phyloP scores from a whole-genome alignment of 2,888 invertebrate genomes.

The Acleris laterana region DNA sequence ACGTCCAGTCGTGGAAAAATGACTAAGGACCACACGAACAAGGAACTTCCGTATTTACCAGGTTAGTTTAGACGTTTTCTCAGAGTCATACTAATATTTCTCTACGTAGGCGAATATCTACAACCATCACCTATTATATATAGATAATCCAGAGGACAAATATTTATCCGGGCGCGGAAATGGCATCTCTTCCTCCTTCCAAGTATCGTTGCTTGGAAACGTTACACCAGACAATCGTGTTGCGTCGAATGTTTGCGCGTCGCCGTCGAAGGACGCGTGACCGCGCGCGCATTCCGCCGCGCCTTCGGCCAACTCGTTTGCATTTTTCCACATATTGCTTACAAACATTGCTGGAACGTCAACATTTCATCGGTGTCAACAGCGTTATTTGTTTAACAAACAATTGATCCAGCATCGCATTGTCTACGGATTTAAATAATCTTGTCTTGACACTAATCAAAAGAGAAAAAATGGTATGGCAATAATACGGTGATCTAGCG shows the following conservation, averaged over 20 bases:
- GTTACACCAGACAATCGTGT: constrained; percentile 13
- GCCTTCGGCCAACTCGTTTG: constrained; percentile 56
- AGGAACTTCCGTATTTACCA: too few relatives aligned
- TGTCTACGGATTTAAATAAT: constrained; percentile 16
- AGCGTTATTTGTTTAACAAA: constrained; percentile 31
- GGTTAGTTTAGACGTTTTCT: too few relatives aligned
- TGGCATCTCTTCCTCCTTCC: constrained; percentile 8
- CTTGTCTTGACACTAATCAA: not conserved
- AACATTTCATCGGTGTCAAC: constrained; percentile 52
- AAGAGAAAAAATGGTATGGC: too few relatives aligned
- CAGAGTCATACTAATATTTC: too few relatives aligned
- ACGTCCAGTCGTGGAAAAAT: too few relatives aligned
- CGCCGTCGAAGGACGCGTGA: constrained; percentile 36
- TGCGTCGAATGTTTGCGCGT: constrained; percentile 41
- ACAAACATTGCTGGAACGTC: constrained; percentile 64
- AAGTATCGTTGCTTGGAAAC: constrained; percentile 12
- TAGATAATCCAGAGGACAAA: constrained; percentile 13
- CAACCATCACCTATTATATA: not conserved
- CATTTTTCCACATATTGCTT: constrained; percentile 70
- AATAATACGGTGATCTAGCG: too few relatives aligned
- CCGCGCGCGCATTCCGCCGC: constrained; percentile 54
- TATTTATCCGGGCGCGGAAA: constrained; percentile 9
- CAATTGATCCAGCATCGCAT: constrained; percentile 21
- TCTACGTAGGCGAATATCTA: not conserved
- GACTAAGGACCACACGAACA: too few relatives aligned